These are phyloP conservation scores for Megathymus violae DNA, from an alignment of 1,140 invertebrate genomes.

Conservation along the genomic window DNA sequence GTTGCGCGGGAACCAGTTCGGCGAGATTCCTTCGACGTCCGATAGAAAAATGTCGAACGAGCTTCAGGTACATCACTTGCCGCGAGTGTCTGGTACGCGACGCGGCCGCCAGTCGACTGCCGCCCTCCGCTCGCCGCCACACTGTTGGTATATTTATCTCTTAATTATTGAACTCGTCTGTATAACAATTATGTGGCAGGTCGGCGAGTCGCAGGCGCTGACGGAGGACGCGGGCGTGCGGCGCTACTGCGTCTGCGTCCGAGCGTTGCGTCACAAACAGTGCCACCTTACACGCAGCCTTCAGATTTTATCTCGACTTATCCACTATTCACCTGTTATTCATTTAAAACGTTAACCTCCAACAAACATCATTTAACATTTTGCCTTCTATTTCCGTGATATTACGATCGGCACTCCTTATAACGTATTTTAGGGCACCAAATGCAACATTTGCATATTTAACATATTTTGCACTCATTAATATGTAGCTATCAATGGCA, in stretches of 20 bases:
- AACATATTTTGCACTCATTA: too few species aligned
- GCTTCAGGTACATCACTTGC: constrained; percentile 74
- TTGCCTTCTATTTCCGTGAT: constrained; percentile 51
- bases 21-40: constrained; percentile 81
- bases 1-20: constrained; percentile 81
- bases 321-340: constrained; percentile 62
- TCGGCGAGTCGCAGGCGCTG: constrained; percentile 60
- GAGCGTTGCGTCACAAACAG: constrained; percentile 61
- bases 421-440: constrained; percentile 1
- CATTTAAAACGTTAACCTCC: constrained; percentile 64
- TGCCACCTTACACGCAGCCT: constrained; percentile 57
- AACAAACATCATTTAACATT: constrained; percentile 48
- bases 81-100: constrained; percentile 72
- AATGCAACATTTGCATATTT: neutral
- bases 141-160: constrained; percentile 80
- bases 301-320: constrained; percentile 68
- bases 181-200: constrained; percentile 77
- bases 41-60: constrained; percentile 80
- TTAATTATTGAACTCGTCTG: constrained; percentile 81
- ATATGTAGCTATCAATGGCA: too few species aligned
- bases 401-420: constrained; percentile 32
- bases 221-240: constrained; percentile 53
- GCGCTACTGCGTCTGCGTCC: constrained; percentile 73
- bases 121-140: constrained; percentile 71
- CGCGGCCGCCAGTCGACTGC: constrained; percentile 77